These are phyloP conservation scores for Chascanopsetta lugubris DNA, from an alignment of 2,113 vertebrate genomes.

Conservation along the genomic window DNA sequence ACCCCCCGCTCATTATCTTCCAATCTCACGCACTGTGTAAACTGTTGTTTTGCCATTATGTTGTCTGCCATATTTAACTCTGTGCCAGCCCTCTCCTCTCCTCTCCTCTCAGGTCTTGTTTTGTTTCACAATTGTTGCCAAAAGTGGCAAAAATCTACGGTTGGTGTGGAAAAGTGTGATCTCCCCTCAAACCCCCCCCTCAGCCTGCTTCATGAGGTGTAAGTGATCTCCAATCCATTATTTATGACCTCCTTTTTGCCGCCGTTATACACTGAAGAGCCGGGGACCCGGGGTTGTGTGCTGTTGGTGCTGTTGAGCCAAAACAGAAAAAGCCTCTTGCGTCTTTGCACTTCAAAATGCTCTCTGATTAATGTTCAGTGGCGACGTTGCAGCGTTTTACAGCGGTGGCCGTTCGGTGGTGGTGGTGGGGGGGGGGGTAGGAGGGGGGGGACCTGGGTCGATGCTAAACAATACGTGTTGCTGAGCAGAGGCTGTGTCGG, in stretches of 20 bases:
- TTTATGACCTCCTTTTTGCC: slow-evolving; percentile 80
- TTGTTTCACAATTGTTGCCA: slow-evolving; percentile 60
- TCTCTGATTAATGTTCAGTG: slow-evolving; percentile 74
- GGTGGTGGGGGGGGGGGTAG: no score
- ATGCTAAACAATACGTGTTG: slow-evolving; percentile 42
- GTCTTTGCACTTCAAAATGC: slow-evolving; percentile 67
- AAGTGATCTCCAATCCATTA: slow-evolving; percentile 84
- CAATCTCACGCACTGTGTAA: slow-evolving; percentile 36
- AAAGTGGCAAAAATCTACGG: slow-evolving; percentile 53
- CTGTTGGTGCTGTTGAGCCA: slow-evolving; percentile 72
- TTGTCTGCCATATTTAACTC: slow-evolving; percentile 54
- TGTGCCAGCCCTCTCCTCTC: slow-evolving; percentile 53
- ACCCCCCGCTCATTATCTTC: no score
- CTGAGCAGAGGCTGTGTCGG: slow-evolving; percentile 33
- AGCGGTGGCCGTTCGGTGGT: slow-evolving; percentile 42
- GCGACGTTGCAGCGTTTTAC: slow-evolving; percentile 62
- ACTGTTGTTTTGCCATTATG: slow-evolving; percentile 64
- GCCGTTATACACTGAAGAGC: slow-evolving; percentile 77
- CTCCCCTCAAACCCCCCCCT: slow-evolving; percentile 57
- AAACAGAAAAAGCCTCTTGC: slow-evolving; percentile 67
- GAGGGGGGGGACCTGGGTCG: slow-evolving; percentile 54
- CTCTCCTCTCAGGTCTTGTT: slow-evolving; percentile 65
- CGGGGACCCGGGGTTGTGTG: slow-evolving; percentile 55
- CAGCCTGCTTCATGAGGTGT: slow-evolving; percentile 75
- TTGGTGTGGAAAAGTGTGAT: slow-evolving; percentile 62